Base-by-base conservation (phyloP, 2,888 invertebrate genomes). In the Chrysotoxum bicinctum region DNA sequence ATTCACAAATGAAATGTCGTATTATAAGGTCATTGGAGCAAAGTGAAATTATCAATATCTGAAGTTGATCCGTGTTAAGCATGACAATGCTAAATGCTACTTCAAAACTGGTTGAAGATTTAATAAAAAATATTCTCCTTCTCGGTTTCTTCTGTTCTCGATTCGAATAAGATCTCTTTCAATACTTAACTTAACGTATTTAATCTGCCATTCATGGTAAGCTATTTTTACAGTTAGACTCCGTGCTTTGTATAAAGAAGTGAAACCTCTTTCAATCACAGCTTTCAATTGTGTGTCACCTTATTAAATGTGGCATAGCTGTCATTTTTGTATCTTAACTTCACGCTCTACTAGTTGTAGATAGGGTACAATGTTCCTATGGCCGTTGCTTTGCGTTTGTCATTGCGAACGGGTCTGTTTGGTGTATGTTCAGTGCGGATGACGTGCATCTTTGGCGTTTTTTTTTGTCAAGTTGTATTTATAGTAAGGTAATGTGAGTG, bases 231-330 rank as follows among this genome's bases (percentile, higher is more conserved):
- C 84, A 60, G 84, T 84, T 68, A 66, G 26, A 8, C 14, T n/a
- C 16, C 35, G 75, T 58, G 68, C 30, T 35, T 69, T 40, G 26
- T 68, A 56, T 48, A 16, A 30, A 50, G 48, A 50, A 77, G 81
- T 85, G 85, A 85, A 85, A 85, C 81, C 77, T 81, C 56, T 73
- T 79, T 66, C 81, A 85, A 77, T 85, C 85, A 64, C 54, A 81
- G 85, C 69, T 62, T 81, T 69, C 73, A 77, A 81, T 85, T 81
- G 76, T 85, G 69, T 85, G 76, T 85, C 85, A 81, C 73, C 73
- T 77, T 76, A 73, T 77, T 81, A 76, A 72, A 69, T 64, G 45
- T 43, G 54, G 66, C 50, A 58, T 48, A 62, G 80, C 76, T 80
- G 76, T 76, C 73, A 77, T 80, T 85, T 81, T 73, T 48, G 54